Base-by-base conservation (phyloP, 2,888 invertebrate species). In the Epistrophe grossulariae region DNA sequence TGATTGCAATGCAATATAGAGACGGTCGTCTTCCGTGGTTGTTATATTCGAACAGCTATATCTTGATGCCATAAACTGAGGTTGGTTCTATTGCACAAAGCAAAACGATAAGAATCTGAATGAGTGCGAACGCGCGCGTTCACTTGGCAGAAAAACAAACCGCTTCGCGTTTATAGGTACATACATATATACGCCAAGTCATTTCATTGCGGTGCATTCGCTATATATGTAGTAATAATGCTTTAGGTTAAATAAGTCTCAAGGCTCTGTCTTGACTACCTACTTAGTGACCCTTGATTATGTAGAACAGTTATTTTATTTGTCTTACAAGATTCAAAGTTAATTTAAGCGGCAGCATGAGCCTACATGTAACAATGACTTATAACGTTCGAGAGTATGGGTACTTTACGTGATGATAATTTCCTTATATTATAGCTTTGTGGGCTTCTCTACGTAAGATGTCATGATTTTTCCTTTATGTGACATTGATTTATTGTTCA, bases 261-360 rank as follows among this genome's bases (percentile, higher is more conserved):
- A 15, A 70, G 55, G 40, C 52, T 55, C 52, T 70, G n/a, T n/a
- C 4, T n/a, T 60, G 62, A 9, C 31, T 68, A 17, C 31, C 66
- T 31, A 48, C 48, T 66, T n/a, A 50, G 68, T 68, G 68, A 68
- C 48, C 50, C 35, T 50, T 50, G 31, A 35, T 68, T 35, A 38
- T 68, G 68, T 68, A 50, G 50, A 68, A 68, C 68, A 68, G 68
- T 68, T 68, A 68, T 68, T 68, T 50, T 68, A 50, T 68, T 68
- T 50, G 68, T 68, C n/a, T 19, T 13, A 68, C 68, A 68, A 28
- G n/a, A 55, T 4, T 28, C 28, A 31, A 55, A 55, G 55, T 31
- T 28, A 55, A 55, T 31, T 55, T 28, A 8, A 31, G 15, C 31
- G 8, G 3, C 9, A n/a, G n/a, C 24, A 24, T 24, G 28, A 52